These are phyloP conservation scores for Schlechtendalia chinensis DNA, from an alignment of 1,140 invertebrate genomes.

Conservation along the genomic window DNA sequence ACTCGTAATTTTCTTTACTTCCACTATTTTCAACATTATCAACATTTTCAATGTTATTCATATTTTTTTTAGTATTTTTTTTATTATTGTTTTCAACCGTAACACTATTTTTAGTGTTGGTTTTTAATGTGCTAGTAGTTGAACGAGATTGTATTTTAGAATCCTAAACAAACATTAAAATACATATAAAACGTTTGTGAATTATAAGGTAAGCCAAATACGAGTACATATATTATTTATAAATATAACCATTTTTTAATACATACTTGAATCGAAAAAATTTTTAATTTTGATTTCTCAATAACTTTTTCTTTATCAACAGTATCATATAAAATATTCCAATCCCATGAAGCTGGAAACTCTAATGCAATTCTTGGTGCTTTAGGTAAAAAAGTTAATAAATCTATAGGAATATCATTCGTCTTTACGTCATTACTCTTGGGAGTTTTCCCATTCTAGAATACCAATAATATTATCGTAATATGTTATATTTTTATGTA, in stretches of 20 bases:
- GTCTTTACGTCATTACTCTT: constrained; percentile 74
- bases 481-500: neutral
- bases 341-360: constrained; percentile 70
- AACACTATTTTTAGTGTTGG: neutral
- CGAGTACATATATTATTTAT: neutral
- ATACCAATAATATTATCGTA: constrained; percentile 51
- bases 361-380: constrained; percentile 70
- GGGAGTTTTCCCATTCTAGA: constrained; percentile 78
- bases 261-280: neutral
- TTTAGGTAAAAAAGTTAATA: constrained; percentile 71
- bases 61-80: neutral
- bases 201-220: too few species aligned
- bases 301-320: neutral
- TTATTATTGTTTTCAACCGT: neutral
- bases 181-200: neutral
- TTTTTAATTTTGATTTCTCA: constrained; percentile 15
- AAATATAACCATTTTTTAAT: neutral
- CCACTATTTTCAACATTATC: neutral
- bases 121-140: neutral
- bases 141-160: neutral
- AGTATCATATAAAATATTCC: constrained; percentile 57
- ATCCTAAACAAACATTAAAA: constrained; percentile 15
- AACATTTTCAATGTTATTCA: neutral
- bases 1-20: neutral
- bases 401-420: constrained; percentile 68